These are phyloP conservation scores for Eupristina koningsbergeri DNA, from an alignment of 1,140 invertebrate genomes.

Conservation along the genomic window DNA sequence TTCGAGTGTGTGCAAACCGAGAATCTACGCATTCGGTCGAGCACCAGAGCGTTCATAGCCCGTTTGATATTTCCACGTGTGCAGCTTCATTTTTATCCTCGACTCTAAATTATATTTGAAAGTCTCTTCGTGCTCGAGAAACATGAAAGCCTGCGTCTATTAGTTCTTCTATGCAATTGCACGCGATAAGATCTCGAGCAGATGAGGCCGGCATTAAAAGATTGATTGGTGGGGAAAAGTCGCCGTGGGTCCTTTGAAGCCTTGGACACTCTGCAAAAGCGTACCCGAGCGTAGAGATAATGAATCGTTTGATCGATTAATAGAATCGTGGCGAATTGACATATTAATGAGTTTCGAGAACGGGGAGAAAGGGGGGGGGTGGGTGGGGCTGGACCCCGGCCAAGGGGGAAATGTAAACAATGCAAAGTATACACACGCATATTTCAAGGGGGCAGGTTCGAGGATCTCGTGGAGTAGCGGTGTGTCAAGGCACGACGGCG, in stretches of 20 bases:
- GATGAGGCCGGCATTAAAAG: too few species aligned
- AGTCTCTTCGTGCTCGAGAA: background rate
- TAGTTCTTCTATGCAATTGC: background rate
- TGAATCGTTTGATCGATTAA: background rate
- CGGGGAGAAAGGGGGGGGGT: too few species aligned
- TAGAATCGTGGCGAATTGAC: background rate
- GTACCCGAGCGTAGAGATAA: too few species aligned
- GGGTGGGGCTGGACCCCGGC: background rate
- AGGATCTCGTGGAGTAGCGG: background rate
- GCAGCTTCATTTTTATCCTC: too few species aligned
- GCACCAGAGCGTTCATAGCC: background rate
- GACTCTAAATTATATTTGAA: background rate
- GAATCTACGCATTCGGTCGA: background rate
- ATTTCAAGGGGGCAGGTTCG: background rate
- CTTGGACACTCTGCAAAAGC: too few species aligned
- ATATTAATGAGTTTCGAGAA: background rate
- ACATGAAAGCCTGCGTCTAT: background rate
- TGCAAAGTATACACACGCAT: background rate
- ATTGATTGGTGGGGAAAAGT: too few species aligned
- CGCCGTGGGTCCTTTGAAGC: too few species aligned
- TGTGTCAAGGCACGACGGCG: conserved; percentile 37
- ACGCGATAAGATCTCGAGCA: background rate
- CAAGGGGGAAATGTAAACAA: background rate
- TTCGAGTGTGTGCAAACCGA: background rate
- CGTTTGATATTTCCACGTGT: too few species aligned